Percentiles rank a stretch among this genome's conserved stretches.
These are phyloP conservation scores for Euspilapteryx auroguttella DNA, from an alignment of 2,888 invertebrate species.

Conservation along the genomic window DNA sequence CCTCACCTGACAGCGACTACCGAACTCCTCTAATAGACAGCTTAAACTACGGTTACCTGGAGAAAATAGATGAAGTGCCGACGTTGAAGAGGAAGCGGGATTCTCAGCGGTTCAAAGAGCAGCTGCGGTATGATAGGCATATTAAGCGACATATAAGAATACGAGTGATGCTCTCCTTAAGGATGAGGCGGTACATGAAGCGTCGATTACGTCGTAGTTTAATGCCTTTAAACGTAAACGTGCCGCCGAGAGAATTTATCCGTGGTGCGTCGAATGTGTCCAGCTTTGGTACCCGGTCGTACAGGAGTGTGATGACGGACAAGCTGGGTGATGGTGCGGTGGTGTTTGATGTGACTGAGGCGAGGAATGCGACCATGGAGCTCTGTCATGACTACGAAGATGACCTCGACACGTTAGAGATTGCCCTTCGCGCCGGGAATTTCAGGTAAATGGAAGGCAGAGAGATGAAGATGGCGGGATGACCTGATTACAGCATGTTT, in stretches of 20 bases:
- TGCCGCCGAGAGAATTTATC: constrained; percentile 35
- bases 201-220: constrained; percentile 24
- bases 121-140: constrained; percentile 57
- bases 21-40: constrained; percentile 16
- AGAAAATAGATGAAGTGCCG: constrained; percentile 43
- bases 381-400: constrained; percentile 48
- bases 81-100: constrained; percentile 27
- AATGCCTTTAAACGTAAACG: constrained; percentile 13
- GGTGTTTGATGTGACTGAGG: constrained; percentile 47
- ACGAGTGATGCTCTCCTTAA: constrained; percentile 67
- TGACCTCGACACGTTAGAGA: constrained; percentile 48
- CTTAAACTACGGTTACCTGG: constrained; percentile 21
- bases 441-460: constrained; percentile 41
- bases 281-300: constrained; percentile 44
- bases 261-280: constrained; percentile 31
- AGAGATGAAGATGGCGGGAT: no score
- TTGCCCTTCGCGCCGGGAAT: constrained; percentile 54
- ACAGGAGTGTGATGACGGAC: constrained; percentile 41
- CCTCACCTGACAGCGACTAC: constrained; percentile 19
- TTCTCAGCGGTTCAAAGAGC: constrained; percentile 51
- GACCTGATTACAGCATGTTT: background rate
- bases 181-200: constrained; percentile 61
- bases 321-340: constrained; percentile 41
- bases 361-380: constrained; percentile 44
- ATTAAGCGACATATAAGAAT: constrained; percentile 67